phyloP scores from a whole-genome alignment of 2,113 vertebrate genomes.

The Marmota monax region DNA sequence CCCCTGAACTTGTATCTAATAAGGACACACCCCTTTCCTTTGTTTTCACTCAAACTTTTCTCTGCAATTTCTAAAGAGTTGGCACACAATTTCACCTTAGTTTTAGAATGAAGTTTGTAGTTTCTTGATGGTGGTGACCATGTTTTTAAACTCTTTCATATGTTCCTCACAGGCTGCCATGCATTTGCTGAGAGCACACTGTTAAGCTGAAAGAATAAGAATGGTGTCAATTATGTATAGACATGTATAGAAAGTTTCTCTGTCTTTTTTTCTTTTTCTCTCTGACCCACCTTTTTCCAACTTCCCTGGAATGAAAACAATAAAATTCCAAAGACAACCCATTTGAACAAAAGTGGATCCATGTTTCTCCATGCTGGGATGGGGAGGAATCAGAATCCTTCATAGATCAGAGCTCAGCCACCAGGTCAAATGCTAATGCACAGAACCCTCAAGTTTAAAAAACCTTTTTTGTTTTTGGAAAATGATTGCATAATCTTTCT shows the following conservation, averaged over 20 bases:
- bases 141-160: not conserved
- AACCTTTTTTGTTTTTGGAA: not conserved
- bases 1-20: not conserved
- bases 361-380: not conserved
- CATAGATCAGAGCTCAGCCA: not conserved
- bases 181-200: not conserved
- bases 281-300: not conserved
- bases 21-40: not conserved
- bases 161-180: not conserved
- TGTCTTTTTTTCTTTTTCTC: not conserved
- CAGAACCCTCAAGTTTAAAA: not conserved
- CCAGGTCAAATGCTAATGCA: not conserved
- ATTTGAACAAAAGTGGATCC: not conserved
- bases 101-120: not conserved
- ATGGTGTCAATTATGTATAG: not conserved
- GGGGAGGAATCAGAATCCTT: not conserved
- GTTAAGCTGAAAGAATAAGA: not conserved
- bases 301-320: not conserved
- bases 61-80: not conserved
- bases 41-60: not conserved
- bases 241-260: not conserved
- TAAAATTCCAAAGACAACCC: not conserved
- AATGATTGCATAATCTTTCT: not conserved
- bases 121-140: not conserved
- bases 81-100: not conserved